These are phyloP conservation scores for Sarcophaga rosellei DNA, from an alignment of 2,888 invertebrate species.

Conservation along the genomic window DNA sequence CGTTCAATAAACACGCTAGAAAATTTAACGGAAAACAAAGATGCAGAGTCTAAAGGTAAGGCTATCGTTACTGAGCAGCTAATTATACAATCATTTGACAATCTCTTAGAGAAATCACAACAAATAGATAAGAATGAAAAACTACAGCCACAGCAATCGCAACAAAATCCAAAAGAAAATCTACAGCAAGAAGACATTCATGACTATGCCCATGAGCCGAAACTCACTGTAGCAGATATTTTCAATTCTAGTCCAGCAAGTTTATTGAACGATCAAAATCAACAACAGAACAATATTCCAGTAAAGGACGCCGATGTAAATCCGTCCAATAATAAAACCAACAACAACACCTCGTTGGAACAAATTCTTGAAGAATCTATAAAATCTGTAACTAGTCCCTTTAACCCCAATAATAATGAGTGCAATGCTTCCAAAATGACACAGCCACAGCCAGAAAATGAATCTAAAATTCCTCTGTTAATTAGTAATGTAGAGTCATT, in stretches of 20 bases:
- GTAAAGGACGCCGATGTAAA: slow-evolving; percentile 10
- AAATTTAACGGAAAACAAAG: background rate
- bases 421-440: background rate
- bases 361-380: slow-evolving; percentile 56
- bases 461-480: slow-evolving; percentile 38
- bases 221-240: slow-evolving; percentile 34
- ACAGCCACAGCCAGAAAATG: background rate
- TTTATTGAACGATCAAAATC: slow-evolving; percentile 4
- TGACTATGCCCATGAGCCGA: slow-evolving; percentile 36
- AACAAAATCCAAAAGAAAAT: background rate
- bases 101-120: slow-evolving; percentile 32
- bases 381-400: slow-evolving; percentile 43
- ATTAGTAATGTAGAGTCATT: slow-evolving; percentile 57
- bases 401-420: slow-evolving; percentile 6
- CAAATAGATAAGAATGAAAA: slow-evolving; percentile 21
- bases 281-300: slow-evolving; percentile 26
- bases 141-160: background rate
- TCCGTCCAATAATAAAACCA: background rate
- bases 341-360: slow-evolving; percentile 26
- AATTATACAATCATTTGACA: slow-evolving; percentile 47
- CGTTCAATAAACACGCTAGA: background rate
- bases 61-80: slow-evolving; percentile 51
- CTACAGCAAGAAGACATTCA: background rate
- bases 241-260: slow-evolving; percentile 45
- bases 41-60: slow-evolving; percentile 36